phyloP scores from a whole-genome alignment of 2,113 vertebrate species.

The Uropsilus gracilis region DNA sequence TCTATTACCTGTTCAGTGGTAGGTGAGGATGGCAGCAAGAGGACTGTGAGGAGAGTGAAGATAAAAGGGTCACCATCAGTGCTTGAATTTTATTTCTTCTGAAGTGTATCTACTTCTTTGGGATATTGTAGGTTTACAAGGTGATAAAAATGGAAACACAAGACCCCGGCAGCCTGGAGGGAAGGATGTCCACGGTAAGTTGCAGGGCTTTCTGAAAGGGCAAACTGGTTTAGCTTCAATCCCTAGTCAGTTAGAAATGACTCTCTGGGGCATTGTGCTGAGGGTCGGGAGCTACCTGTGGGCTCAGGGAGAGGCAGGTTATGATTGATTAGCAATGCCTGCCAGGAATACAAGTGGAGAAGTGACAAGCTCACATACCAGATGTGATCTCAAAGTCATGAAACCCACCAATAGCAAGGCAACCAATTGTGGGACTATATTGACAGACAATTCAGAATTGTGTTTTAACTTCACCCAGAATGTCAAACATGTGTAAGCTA shows the following conservation, averaged over 20 bases:
- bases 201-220: neutral
- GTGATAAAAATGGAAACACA: conserved; percentile 76
- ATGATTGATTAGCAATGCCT: conserved; percentile 3
- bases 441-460: neutral
- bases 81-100: conserved; percentile 19
- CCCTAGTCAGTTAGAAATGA: neutral
- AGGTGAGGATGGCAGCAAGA: neutral
- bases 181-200: conserved; percentile 84
- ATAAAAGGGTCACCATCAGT: neutral
- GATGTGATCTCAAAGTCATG: neutral
- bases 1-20: neutral
- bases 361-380: neutral
- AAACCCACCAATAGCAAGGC: neutral
- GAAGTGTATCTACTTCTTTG: conserved; percentile 23
- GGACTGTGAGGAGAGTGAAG: neutral
- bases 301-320: neutral
- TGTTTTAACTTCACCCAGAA: neutral
- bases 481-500: neutral
- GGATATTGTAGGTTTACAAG: conserved; percentile 80
- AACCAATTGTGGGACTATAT: neutral
- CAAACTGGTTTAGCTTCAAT: neutral
- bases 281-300: neutral
- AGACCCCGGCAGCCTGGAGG: conserved; percentile 73
- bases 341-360: neutral
- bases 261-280: neutral